phyloP scores from a whole-genome alignment of 2,113 vertebrate species.

The Oncorhynchus keta region DNA sequence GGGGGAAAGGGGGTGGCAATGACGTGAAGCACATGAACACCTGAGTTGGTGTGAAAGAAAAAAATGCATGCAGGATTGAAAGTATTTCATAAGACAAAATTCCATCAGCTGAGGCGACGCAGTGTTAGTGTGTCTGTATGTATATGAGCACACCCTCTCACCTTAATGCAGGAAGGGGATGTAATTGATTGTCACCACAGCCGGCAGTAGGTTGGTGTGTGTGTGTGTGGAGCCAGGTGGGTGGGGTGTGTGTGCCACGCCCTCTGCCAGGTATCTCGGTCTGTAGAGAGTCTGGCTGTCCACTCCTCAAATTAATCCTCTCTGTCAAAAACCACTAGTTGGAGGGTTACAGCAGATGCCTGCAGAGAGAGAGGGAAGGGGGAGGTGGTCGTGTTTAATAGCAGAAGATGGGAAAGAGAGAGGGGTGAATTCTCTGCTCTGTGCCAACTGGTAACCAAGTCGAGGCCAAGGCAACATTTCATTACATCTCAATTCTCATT shows the following conservation, averaged over 20 bases:
- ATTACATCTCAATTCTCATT: no score
- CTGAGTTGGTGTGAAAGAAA: slow-evolving; percentile 42
- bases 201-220: slow-evolving; percentile 72
- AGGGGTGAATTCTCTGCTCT: background rate
- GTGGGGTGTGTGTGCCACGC: slow-evolving; percentile 74
- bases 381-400: background rate
- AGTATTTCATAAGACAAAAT: background rate
- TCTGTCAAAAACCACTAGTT: slow-evolving; percentile 87
- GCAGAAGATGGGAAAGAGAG: no score
- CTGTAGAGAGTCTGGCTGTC: slow-evolving; percentile 85
- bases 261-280: slow-evolving; percentile 82
- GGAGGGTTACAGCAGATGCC: slow-evolving; percentile 75
- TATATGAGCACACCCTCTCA: slow-evolving; percentile 29
- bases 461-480: no score
- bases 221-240: slow-evolving; percentile 36
- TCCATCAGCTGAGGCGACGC: background rate
- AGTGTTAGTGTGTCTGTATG: background rate
- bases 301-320: slow-evolving; percentile 87
- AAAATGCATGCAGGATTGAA: background rate
- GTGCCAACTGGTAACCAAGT: no score
- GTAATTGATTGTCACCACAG: slow-evolving; percentile 78
- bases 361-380: slow-evolving; percentile 16
- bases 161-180: slow-evolving; percentile 85
- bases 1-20: slow-evolving; percentile 88
- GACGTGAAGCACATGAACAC: slow-evolving; percentile 83